Evolutionary conservation across 1,140 invertebrate species (phyloP), one percentile per base, ranked within the genome.

Genomic region (Neodiprion virginianus): DNA sequence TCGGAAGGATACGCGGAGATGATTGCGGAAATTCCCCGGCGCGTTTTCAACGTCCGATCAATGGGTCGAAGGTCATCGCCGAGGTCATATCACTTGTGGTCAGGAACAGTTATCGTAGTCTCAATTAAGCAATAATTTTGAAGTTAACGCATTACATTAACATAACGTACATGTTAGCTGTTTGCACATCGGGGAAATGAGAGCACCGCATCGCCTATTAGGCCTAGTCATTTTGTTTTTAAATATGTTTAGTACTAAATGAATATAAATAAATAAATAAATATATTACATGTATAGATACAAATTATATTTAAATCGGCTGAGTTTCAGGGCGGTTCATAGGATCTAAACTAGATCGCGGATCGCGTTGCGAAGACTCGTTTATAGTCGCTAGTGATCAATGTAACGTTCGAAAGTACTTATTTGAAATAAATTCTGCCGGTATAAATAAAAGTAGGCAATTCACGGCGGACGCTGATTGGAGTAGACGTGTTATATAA

Each of bases 191-290:
- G 53, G 53, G 8, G n/a, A 61, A 61, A 61, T 14, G 53, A 49
- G 73, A 28, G 75, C 67, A 77, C 84, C 83, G 87, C 81, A 81
- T 84, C 84, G 83, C 84, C 85, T 83, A 76, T 87, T 88, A 88
- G 87, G 87, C 86, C 86, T 88, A 88, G 86, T 87, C 75, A 86
- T 83, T 81, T 82, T 69, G 67, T 69, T 86, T 86, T 83, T 78
- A 72, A 77, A 84, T 83, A 78, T 80, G n/a, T 69, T 61, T 61
- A 61, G 53, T 17, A 61, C n/a, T 8, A 61, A 61, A 61, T 61
- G 8, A 61, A 61, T 61, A 61, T 61, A 17, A 61, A 61, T 61
- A 61, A 40, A 40, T 3, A 40, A 40, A 40, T 40, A 40, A 61
- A 61, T 61, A 17, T 61, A 61, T 40, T 40, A 40, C 28, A 40